phyloP scores from a whole-genome alignment of 2,797 vertebrate species.

The Tolypeutes matacus region DNA sequence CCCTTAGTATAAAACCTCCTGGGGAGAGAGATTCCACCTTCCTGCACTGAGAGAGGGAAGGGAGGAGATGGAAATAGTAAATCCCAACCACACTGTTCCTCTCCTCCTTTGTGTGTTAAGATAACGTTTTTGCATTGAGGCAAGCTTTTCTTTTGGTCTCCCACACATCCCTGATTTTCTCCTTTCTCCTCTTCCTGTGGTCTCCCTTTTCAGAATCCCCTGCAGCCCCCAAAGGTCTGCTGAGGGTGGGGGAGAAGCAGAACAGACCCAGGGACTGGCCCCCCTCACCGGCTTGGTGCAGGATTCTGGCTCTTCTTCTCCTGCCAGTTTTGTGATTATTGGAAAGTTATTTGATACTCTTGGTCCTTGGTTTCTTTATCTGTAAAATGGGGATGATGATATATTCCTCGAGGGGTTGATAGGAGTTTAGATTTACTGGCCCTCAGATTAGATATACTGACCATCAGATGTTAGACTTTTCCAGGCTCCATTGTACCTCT shows the following conservation, averaged over 20 bases:
- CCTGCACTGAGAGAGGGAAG: background rate
- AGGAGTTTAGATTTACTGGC: no score
- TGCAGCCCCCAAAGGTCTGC: background rate
- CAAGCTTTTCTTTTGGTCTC: background rate
- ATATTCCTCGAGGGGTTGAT: no score
- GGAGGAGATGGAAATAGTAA: background rate
- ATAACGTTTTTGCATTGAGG: background rate
- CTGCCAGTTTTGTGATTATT: background rate
- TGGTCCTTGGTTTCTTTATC: no score
- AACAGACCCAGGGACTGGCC: background rate
- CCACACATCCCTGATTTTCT: background rate
- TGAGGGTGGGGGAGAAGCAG: background rate
- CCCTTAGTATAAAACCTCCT: background rate
- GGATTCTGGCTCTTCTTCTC: background rate
- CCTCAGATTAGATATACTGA: no score
- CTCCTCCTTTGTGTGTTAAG: background rate
- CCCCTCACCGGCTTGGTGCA: accelerated
- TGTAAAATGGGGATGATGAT: no score
- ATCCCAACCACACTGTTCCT: background rate
- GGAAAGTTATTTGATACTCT: no score
- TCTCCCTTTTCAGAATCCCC: background rate
- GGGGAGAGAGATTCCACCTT: background rate
- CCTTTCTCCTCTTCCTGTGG: background rate
- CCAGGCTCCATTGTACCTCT: no score
- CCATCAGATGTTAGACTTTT: no score